These are phyloP conservation scores for Gisinianus flammeolus DNA, from an alignment of 2,888 invertebrate species.

Conservation along the genomic window DNA sequence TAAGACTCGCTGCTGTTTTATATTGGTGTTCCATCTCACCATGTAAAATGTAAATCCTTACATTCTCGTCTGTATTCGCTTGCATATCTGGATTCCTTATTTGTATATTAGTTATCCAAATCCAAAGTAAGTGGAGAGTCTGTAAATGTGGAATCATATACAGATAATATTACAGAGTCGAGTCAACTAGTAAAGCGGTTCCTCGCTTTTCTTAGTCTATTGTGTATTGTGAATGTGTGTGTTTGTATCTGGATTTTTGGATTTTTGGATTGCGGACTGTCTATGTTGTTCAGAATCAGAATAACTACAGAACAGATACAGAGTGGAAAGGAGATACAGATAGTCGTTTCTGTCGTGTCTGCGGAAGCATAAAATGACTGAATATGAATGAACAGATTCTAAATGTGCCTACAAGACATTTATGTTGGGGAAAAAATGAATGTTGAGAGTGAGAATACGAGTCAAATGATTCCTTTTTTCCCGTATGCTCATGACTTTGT, in stretches of 20 bases:
- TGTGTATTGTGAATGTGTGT: not conserved
- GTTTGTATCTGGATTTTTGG: too few relatives aligned
- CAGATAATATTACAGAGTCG: not conserved
- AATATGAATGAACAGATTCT: constrained; percentile 25
- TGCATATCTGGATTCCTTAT: too few relatives aligned
- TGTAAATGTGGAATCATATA: too few relatives aligned
- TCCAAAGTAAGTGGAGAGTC: too few relatives aligned
- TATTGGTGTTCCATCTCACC: constrained; percentile 24
- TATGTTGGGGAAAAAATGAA: constrained; percentile 9
- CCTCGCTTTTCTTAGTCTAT: not conserved
- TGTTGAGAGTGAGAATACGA: not conserved
- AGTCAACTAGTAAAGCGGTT: constrained; percentile 8
- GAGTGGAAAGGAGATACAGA: constrained; percentile 11
- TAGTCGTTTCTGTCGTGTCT: not conserved
- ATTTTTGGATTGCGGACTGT: too few relatives aligned
- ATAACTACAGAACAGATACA: too few relatives aligned
- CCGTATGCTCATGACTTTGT: not conserved
- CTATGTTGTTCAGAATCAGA: too few relatives aligned
- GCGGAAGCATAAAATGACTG: constrained; percentile 1
- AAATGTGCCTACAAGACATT: constrained; percentile 24
- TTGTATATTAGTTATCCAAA: too few relatives aligned
- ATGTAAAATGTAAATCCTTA: too few relatives aligned
- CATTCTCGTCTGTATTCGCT: constrained; percentile 8
- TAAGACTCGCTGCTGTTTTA: constrained; percentile 33
- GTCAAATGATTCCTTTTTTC: not conserved